A percentile compares a stretch with the other conserved stretches of the same genome.
phyloP scores from a whole-genome alignment of 1,140 invertebrate genomes.

The Bombus sibiricus region DNA sequence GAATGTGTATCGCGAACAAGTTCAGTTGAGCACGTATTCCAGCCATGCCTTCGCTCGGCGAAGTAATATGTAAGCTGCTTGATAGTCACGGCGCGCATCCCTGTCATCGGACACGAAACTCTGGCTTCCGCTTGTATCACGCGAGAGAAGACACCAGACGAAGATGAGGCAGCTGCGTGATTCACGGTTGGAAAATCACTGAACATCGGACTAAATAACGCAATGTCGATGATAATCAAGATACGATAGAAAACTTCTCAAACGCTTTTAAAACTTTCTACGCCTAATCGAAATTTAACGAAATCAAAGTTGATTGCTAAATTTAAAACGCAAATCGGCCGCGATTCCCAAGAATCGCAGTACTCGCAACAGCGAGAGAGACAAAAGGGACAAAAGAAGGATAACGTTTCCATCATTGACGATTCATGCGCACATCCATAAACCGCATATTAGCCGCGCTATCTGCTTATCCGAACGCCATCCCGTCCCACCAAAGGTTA shows the following conservation, averaged over 20 bases:
- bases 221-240: too few relatives aligned
- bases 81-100: slow-evolving; percentile 53
- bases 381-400: too few relatives aligned
- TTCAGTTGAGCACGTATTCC: slow-evolving; percentile 59
- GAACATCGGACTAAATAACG: not conserved
- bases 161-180: slow-evolving; percentile 4
- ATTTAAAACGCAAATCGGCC: too few relatives aligned
- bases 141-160: too few relatives aligned
- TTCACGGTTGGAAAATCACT: slow-evolving; percentile 15
- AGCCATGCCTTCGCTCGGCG: slow-evolving; percentile 37
- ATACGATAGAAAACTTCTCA: too few relatives aligned
- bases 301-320: too few relatives aligned
- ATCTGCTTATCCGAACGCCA: slow-evolving; percentile 24
- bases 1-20: slow-evolving; percentile 35
- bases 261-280: too few relatives aligned
- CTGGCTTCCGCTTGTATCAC: not conserved
- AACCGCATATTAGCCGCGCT: slow-evolving; percentile 7
- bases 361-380: too few relatives aligned
- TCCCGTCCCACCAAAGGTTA: slow-evolving; percentile 32
- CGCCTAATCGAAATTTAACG: too few relatives aligned
- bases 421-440: too few relatives aligned
- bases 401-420: too few relatives aligned
- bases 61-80: slow-evolving; percentile 60
- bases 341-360: too few relatives aligned
- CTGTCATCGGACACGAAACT: slow-evolving; percentile 46